phyloP scores from a whole-genome alignment of 2,888 invertebrate species.

The Notodonta dromedarius region DNA sequence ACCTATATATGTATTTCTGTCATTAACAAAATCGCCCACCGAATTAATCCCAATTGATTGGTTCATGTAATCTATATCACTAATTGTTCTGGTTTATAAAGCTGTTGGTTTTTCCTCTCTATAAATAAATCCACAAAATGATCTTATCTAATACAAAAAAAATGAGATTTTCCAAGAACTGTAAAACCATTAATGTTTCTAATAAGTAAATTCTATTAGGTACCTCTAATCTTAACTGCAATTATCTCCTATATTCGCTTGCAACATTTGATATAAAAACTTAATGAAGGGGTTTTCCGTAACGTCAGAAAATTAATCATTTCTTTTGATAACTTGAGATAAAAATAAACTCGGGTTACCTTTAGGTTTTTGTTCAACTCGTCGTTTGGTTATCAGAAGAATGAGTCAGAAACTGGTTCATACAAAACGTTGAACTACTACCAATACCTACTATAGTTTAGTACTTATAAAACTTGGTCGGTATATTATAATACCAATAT shows the following conservation, averaged over 20 bases:
- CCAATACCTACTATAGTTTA: no score
- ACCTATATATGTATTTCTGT: no score
- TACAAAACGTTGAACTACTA: constrained; percentile 15
- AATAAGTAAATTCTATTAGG: background rate
- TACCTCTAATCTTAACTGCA: background rate
- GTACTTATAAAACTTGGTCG: no score
- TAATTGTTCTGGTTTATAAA: no score
- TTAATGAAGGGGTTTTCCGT: background rate
- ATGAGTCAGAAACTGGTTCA: constrained; percentile 28
- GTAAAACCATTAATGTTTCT: background rate
- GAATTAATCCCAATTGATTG: background rate
- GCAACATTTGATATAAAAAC: background rate
- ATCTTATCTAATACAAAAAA: background rate
- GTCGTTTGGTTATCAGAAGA: constrained; percentile 16
- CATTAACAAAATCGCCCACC: background rate
- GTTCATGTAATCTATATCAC: no score
- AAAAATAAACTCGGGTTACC: background rate
- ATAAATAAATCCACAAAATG: no score
- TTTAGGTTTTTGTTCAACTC: background rate
- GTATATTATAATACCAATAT: no score
- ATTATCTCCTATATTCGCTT: background rate
- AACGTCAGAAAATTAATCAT: background rate
- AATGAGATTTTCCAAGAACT: background rate
- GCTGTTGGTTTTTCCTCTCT: no score
- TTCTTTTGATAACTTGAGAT: background rate